Percentiles rank a stretch among this genome's conserved stretches.
Evolutionary conservation across 2,888 invertebrate species (phyloP).

Genomic region (Polydrusus pterygomalis): DNA sequence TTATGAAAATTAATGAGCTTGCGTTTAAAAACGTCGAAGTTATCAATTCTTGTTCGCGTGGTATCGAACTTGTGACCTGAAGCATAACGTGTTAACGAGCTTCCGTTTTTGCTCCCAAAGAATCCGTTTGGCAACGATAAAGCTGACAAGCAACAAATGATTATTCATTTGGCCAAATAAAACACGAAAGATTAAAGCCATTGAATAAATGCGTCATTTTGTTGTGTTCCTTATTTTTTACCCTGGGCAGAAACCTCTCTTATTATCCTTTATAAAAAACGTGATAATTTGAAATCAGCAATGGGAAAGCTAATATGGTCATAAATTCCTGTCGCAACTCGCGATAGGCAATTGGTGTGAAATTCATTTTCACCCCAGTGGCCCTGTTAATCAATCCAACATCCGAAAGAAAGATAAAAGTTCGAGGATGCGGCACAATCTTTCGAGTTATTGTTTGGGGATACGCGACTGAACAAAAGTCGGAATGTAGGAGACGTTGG

Average conservation of each 20-base stretch:
- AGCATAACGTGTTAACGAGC: slow-evolving; percentile 51
- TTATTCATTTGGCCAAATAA: slow-evolving; percentile 52
- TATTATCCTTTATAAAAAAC: slow-evolving; percentile 47
- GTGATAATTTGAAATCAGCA: slow-evolving; percentile 65
- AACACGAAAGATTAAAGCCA: slow-evolving; percentile 57
- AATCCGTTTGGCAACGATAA: slow-evolving; percentile 35
- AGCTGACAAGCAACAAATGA: slow-evolving; percentile 45
- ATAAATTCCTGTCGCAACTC: slow-evolving; percentile 69
- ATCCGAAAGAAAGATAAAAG: slow-evolving; percentile 70
- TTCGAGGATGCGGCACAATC: slow-evolving; percentile 63
- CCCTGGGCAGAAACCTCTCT: neutral
- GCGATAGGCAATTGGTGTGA: slow-evolving; percentile 71
- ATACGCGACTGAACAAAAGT: slow-evolving; percentile 68
- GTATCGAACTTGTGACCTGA: slow-evolving; percentile 48
- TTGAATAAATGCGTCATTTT: slow-evolving; percentile 67
- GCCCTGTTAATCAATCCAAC: slow-evolving; percentile 70
- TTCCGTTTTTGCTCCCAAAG: slow-evolving; percentile 41
- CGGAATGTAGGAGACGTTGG: slow-evolving; percentile 55
- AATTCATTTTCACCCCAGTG: slow-evolving; percentile 69
- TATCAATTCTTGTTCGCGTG: slow-evolving; percentile 44
- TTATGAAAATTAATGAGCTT: slow-evolving; percentile 31
- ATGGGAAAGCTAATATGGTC: slow-evolving; percentile 58
- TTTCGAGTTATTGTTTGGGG: slow-evolving; percentile 32
- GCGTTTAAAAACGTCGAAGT: slow-evolving; percentile 44
- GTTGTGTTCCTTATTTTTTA: slow-evolving; percentile 59